Percentiles rank a stretch among this genome's conserved stretches.
Conservation (phyloP, 2,113 vertebrate species). For the Macheiramphus alcinus region DNA sequence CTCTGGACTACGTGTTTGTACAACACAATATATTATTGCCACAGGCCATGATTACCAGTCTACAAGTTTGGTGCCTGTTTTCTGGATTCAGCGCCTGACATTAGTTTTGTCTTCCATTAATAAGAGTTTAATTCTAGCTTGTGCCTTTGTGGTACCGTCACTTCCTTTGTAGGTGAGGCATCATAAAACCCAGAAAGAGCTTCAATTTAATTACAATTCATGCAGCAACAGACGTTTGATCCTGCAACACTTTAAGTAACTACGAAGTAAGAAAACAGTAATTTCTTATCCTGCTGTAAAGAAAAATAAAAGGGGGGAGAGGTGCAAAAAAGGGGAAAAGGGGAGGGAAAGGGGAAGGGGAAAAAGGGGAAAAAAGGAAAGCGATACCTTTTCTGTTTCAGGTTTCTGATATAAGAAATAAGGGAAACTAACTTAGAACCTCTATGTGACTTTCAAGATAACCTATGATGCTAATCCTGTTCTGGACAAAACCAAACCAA, state of each 20-base stretch:
- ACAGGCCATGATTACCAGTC: neutral
- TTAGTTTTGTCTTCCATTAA: neutral
- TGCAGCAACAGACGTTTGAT: neutral
- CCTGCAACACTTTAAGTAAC: neutral
- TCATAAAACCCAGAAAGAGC: neutral
- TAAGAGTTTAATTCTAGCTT: neutral
- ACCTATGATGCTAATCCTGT: neutral
- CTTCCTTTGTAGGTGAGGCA: neutral
- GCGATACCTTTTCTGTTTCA: neutral
- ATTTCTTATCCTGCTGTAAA: neutral
- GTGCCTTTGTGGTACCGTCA: neutral
- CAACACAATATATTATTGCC: too few species aligned
- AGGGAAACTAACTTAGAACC: neutral
- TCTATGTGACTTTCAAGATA: neutral
- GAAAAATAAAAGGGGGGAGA: neutral
- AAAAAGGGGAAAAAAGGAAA: neutral
- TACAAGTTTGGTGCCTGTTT: neutral
- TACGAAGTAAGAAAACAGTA: neutral
- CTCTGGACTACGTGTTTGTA: neutral
- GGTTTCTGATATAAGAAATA: neutral
- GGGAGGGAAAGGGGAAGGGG: too few species aligned
- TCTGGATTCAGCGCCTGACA: neutral
- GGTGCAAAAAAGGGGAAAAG: neutral
- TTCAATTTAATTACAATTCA: neutral
- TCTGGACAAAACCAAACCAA: neutral